A percentile compares a stretch with the other conserved stretches of the same genome.
These are phyloP conservation scores for Aphelenchoides besseyi DNA, from an alignment of 1,140 invertebrate genomes.

Conservation along the genomic window DNA sequence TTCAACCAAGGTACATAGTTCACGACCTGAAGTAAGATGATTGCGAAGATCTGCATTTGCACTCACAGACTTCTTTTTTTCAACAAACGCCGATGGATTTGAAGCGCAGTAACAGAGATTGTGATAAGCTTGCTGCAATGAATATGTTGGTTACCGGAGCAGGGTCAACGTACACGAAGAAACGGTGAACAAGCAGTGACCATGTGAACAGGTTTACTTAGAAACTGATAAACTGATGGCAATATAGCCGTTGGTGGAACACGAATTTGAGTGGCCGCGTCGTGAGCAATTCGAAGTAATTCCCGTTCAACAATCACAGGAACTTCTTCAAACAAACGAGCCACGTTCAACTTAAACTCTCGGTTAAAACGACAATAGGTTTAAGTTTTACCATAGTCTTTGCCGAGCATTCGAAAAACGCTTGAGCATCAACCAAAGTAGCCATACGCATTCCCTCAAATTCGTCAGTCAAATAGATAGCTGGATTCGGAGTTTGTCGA, in stretches of 20 bases:
- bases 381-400: neutral
- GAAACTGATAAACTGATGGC: neutral
- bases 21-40: neutral
- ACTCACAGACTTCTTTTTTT: neutral
- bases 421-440: neutral
- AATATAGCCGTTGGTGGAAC: neutral
- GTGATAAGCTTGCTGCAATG: neutral
- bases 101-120: neutral
- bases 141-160: neutral
- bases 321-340: neutral
- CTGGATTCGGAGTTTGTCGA: neutral
- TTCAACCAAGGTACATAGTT: neutral
- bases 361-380: neutral
- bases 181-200: neutral
- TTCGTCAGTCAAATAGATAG: neutral
- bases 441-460: neutral
- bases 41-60: neutral
- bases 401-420: neutral
- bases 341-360: neutral
- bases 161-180: neutral
- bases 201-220: neutral
- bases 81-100: neutral
- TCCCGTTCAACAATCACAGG: neutral
- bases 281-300: neutral
- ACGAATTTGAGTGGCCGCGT: neutral